Conservation (phyloP, 2,888 invertebrate genomes). For the Zygaena filipendulae region DNA sequence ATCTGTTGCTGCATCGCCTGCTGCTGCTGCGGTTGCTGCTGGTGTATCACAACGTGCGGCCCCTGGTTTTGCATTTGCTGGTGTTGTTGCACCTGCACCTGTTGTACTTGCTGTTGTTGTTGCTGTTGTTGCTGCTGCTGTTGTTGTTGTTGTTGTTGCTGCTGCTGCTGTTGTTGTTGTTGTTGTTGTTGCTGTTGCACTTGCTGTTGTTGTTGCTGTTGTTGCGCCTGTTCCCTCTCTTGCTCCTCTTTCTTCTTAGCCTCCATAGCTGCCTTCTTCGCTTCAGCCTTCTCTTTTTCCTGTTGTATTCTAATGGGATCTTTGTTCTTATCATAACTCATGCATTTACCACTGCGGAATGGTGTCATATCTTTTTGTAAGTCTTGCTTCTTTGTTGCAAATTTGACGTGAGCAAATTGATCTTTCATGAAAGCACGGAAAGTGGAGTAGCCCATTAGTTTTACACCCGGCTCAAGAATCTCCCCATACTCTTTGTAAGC, state of each 20-base stretch:
- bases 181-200: conserved; percentile 35
- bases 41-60: conserved; percentile 52
- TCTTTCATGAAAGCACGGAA: conserved; percentile 85
- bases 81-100: conserved; percentile 37
- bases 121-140: conserved; percentile 52
- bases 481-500: conserved; percentile 80
- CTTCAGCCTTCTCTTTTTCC: conserved; percentile 59
- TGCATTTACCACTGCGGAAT: conserved; percentile 65
- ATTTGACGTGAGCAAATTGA: conserved; percentile 82
- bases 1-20: conserved; percentile 55
- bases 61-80: conserved; percentile 45
- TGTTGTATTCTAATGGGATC: conserved; percentile 59
- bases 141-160: conserved; percentile 46
- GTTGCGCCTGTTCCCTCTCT: conserved; percentile 49
- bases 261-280: conserved; percentile 60
- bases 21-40: conserved; percentile 43
- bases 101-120: conserved; percentile 53
- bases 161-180: conserved; percentile 37
- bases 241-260: conserved; percentile 62
- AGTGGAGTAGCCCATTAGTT: conserved; percentile 83
- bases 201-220: conserved; percentile 42
- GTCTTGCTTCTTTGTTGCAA: conserved; percentile 71
- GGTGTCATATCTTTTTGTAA: conserved; percentile 58
- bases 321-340: conserved; percentile 63
- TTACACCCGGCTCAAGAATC: conserved; percentile 75